Base-by-base conservation (phyloP, 2,888 invertebrate species). In the Fissipunctia ypsillon region DNA sequence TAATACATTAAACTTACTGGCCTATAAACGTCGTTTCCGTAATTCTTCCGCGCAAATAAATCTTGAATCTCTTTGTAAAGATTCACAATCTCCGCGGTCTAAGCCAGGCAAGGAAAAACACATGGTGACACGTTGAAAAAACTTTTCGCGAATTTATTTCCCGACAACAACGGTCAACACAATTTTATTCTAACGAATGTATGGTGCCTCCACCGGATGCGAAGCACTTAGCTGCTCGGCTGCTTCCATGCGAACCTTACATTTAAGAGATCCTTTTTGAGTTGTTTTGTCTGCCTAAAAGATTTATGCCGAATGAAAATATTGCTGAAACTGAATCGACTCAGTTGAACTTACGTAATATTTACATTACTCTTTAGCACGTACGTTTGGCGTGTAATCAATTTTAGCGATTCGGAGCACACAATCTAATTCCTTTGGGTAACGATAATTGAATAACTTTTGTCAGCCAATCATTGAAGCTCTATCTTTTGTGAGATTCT, bases 181-280 rank as follows among this genome's bases (percentile, higher is more conserved):
- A 81, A 81, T 83, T 87, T 85, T 77, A 70, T 81, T 73, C 78
- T 74, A 84, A 83, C 86, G 83, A 87, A 86, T 82, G 85, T 85
- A 79, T 83, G 83, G 73, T 68, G 75, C 71, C 57, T 75, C 54
- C 61, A n/a, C 74, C 88, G 87, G 88, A 87, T 84, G 83, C 80
- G 78, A 73, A 78, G 83, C 88, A 86, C 87, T 87, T 87, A 87
- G 77, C 60, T 74, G 78, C 76, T 84, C 71, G 72, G 64, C 76
- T 78, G 73, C 74, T 69, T 75, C 76, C 43, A 60, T 76, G 72
- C 72, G 77, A 75, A 76, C 85, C 81, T 70, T 76, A 82, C 79
- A 84, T 88, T 87, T 84, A 85, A 86, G 84, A 83, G 78, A 79
- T 80, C 61, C 76, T 76, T 77, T 78, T 80, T 60, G 57, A 80